A percentile compares a stretch with the other conserved stretches of the same genome.
These are phyloP conservation scores for Synergus umbraculus DNA, from an alignment of 2,888 invertebrate species.

Conservation along the genomic window DNA sequence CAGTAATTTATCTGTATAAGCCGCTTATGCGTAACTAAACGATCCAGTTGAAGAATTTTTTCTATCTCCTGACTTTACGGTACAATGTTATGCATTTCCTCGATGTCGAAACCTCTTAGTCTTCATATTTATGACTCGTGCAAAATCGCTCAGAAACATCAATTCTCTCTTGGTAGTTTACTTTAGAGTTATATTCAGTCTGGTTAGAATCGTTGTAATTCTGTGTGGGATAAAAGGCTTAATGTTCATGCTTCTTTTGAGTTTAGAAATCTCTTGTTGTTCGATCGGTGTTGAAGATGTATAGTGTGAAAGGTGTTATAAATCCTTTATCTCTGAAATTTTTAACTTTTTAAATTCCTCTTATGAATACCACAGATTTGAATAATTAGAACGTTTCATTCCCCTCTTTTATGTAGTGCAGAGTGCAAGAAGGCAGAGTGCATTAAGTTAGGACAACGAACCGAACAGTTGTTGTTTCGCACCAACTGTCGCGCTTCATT, in stretches of 20 bases:
- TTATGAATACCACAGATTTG: background rate
- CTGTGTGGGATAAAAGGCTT: background rate
- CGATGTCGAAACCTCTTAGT: background rate
- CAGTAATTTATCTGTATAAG: background rate
- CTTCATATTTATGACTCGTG: background rate
- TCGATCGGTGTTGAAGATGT: background rate
- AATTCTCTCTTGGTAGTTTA: background rate
- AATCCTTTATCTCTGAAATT: background rate
- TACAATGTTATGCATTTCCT: background rate
- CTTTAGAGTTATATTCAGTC: conserved; percentile 1
- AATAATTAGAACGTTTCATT: background rate
- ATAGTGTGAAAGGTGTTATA: background rate
- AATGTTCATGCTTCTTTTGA: background rate
- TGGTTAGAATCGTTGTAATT: background rate
- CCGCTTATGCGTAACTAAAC: conserved; percentile 1
- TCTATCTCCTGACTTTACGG: background rate
- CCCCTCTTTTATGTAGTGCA: background rate
- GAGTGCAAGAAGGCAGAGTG: background rate
- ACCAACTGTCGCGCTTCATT: conserved; percentile 65
- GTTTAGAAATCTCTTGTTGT: background rate
- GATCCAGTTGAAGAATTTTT: background rate
- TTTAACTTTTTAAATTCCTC: background rate
- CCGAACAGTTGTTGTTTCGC: conserved; percentile 38
- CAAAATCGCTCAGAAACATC: background rate
- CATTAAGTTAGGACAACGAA: background rate